Conservation (phyloP, 1,140 invertebrate genomes). For the Macrobrachium rosenbergii region DNA sequence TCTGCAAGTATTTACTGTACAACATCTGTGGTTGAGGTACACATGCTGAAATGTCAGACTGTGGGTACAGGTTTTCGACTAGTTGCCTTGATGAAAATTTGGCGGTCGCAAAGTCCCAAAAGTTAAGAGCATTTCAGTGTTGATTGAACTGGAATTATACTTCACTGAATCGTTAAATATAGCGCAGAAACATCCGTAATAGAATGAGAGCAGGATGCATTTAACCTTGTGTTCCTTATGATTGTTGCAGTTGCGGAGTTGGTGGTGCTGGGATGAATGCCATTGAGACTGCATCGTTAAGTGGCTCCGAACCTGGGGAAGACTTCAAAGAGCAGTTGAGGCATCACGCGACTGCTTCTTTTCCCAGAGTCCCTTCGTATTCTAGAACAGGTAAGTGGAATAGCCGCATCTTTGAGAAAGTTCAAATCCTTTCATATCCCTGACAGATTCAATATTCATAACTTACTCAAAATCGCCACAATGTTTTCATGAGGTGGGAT, state of each 20-base stretch:
- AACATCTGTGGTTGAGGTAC: too few relatives aligned
- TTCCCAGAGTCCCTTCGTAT: conserved; percentile 53
- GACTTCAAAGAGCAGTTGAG: conserved; percentile 43
- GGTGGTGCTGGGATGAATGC: conserved; percentile 49
- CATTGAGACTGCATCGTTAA: conserved; percentile 51
- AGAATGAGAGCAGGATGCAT: neutral
- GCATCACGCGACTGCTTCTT: conserved; percentile 27
- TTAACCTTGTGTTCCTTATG: neutral
- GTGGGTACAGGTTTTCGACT: too few relatives aligned
- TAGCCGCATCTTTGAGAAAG: neutral
- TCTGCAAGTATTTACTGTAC: too few relatives aligned
- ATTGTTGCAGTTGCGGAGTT: conserved; percentile 25
- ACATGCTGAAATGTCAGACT: too few relatives aligned
- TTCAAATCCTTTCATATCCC: neutral
- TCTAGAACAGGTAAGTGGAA: conserved; percentile 44
- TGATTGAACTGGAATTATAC: too few relatives aligned
- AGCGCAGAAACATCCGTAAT: too few relatives aligned
- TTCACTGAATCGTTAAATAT: too few relatives aligned
- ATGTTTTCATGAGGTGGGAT: too few relatives aligned
- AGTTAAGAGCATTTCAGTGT: neutral
- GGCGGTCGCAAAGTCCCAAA: neutral
- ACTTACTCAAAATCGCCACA: too few relatives aligned
- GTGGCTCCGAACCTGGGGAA: conserved; percentile 55
- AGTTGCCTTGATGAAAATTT: neutral
- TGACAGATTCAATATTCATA: too few relatives aligned